These are phyloP conservation scores for Takifugu bimaculatus DNA, from an alignment of 2,113 vertebrate species.

Conservation along the genomic window DNA sequence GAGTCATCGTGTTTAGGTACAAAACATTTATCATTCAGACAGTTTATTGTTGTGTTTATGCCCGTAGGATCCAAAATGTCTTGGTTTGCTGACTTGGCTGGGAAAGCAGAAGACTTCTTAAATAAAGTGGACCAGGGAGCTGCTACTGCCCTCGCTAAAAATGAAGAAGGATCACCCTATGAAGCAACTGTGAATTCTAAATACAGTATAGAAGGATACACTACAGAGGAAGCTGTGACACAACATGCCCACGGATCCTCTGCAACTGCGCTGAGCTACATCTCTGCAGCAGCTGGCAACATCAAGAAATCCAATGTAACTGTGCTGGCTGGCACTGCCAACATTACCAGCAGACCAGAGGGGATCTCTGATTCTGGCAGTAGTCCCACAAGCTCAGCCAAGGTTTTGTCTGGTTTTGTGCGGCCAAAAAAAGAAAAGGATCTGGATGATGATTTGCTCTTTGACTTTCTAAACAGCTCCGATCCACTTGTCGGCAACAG, in stretches of 20 bases:
- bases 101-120: conserved; percentile 91
- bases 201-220: conserved; percentile 52
- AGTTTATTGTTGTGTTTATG: background rate
- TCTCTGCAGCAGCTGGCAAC: conserved; percentile 88
- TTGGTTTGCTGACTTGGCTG: conserved; percentile 91
- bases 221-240: conserved; percentile 54
- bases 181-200: conserved; percentile 51
- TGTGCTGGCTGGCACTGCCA: conserved; percentile 80
- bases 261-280: conserved; percentile 70
- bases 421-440: conserved; percentile 86
- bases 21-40: background rate
- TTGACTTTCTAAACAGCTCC: conserved; percentile 97
- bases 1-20: background rate
- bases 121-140: conserved; percentile 96
- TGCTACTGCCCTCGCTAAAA: conserved; percentile 83
- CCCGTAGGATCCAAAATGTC: conserved; percentile 79
- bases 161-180: conserved; percentile 43
- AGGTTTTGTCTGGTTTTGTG: conserved; percentile 84
- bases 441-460: conserved; percentile 91
- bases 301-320: conserved; percentile 84
- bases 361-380: conserved; percentile 40
- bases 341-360: conserved; percentile 58
- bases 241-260: conserved; percentile 51
- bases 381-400: conserved; percentile 51
- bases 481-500: conserved; percentile 81